Conservation (phyloP, 2,888 invertebrate species). For the Acrobasis consociella region DNA sequence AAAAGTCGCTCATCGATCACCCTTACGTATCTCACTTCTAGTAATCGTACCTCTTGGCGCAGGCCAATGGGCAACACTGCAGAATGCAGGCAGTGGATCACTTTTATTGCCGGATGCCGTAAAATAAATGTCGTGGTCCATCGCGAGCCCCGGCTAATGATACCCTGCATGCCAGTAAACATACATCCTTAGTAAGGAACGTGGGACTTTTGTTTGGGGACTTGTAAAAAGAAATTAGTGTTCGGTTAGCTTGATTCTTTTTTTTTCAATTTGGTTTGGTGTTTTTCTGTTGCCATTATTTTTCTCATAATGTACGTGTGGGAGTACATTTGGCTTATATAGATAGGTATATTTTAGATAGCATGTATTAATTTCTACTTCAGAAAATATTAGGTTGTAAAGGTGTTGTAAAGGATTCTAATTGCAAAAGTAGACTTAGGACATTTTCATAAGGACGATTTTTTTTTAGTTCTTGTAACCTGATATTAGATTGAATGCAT, state of each 20-base stretch:
- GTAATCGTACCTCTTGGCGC: constrained; percentile 31
- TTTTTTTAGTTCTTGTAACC: too few species aligned
- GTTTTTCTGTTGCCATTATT: neutral
- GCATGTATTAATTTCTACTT: too few species aligned
- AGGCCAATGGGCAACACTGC: constrained; percentile 64
- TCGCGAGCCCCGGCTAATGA: constrained; percentile 74
- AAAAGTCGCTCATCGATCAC: too few species aligned
- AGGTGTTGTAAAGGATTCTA: too few species aligned
- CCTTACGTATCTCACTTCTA: constrained; percentile 38
- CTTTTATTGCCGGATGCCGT: constrained; percentile 83
- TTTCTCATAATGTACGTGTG: too few species aligned
- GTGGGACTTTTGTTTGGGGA: constrained; percentile 14
- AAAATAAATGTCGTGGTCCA: constrained; percentile 82
- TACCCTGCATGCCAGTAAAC: constrained; percentile 63
- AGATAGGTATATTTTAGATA: too few species aligned
- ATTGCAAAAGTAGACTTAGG: too few species aligned
- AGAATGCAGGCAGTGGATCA: constrained; percentile 81
- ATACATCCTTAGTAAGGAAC: constrained; percentile 31
- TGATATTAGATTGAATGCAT: too few species aligned
- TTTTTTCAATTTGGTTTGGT: neutral
- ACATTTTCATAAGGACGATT: too few species aligned
- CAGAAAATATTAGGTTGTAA: too few species aligned
- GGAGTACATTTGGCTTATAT: too few species aligned
- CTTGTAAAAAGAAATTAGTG: neutral
- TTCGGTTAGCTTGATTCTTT: neutral